Percentiles rank a stretch among this genome's conserved stretches.
Conservation (phyloP, 2,888 invertebrate species). For the Pterostichus niger region DNA sequence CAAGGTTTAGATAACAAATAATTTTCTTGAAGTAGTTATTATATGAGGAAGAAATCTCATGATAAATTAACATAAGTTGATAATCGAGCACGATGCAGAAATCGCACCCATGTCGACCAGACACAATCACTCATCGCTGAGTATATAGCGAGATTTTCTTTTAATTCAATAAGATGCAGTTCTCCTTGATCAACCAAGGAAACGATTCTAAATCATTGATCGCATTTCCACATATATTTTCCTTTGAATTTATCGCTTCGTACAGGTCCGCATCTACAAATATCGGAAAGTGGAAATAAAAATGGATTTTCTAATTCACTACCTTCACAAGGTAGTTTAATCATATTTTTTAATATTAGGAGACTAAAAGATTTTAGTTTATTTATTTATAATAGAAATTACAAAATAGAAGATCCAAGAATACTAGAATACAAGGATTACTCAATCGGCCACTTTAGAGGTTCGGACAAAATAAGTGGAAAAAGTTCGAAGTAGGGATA, state of each 20-base stretch:
- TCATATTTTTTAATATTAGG: too few relatives aligned
- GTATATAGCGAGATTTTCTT: slow-evolving; percentile 27
- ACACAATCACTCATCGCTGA: slow-evolving; percentile 20
- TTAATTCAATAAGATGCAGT: slow-evolving; percentile 10
- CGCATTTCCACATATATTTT: slow-evolving; percentile 21
- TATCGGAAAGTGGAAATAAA: too few relatives aligned
- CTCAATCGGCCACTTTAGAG: too few relatives aligned
- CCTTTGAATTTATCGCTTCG: slow-evolving; percentile 6
- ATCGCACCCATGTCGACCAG: slow-evolving; percentile 14
- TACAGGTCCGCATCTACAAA: too few relatives aligned
- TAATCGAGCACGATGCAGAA: slow-evolving; percentile 6
- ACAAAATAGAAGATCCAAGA: too few relatives aligned
- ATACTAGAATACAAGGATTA: too few relatives aligned
- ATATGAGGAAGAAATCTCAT: slow-evolving; percentile 6
- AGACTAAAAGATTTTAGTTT: too few relatives aligned
- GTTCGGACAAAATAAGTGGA: too few relatives aligned
- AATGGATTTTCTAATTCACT: too few relatives aligned
- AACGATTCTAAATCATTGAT: slow-evolving; percentile 17
- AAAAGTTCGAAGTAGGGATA: too few relatives aligned
- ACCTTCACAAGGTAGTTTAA: too few relatives aligned
- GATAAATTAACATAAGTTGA: background rate
- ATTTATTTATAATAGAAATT: too few relatives aligned
- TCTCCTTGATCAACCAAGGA: slow-evolving; percentile 39
- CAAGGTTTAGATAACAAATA: slow-evolving; percentile 36
- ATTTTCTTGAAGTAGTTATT: slow-evolving; percentile 34